Base-by-base conservation (phyloP, 2,113 vertebrate species). In the Narcine bancroftii region DNA sequence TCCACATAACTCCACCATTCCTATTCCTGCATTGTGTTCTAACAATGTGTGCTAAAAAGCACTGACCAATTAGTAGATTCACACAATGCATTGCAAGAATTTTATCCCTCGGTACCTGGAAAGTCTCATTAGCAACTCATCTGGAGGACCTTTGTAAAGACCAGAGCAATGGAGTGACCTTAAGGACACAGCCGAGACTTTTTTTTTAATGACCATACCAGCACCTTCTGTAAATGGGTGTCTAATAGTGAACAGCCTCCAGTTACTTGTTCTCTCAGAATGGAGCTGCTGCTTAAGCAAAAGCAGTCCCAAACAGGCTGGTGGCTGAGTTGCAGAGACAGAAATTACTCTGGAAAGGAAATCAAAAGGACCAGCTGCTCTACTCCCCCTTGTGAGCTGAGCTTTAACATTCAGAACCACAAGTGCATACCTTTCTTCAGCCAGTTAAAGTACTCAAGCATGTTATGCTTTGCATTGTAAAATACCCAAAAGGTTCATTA, bases 401-500 rank as follows among this genome's bases (percentile, higher is more conserved):
- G 60, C 85, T 63, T 89, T 87, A 63, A 36, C 85, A 65, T 89
- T 89, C 33, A 89, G 60, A 89, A 39, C n/a, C 63, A 42, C 60
- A 24, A 36, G 56, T 42, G 36, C 85, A 89, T 65, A 42, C 56
- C n/a, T 42, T 66, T 42, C 60, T 66, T 89, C 24, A 26, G 60
- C 85, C 56, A 66, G 60, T 39, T 56, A 42, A 60, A 89, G 85
- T 66, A 89, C 39, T 63, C 85, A 89, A 89, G 85, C 85, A 39
- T 89, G 63, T 66, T 89, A 66, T 66, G n/a, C 53, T 56, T 89
- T 89, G 85, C 85, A 89, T 66, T 65, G 29, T 39, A 89, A 89
- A 89, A 66, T 89, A 89, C 85, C 85, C 85, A 9, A 26, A 89
- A 89, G 85, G 42, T 89, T 89, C 85, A 89, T 89, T 89, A 89